Percentiles rank a stretch among this genome's conserved stretches.
phyloP scores from a whole-genome alignment of 92 coral and sea anemone genomes.

The Blastomussa wellsi region DNA sequence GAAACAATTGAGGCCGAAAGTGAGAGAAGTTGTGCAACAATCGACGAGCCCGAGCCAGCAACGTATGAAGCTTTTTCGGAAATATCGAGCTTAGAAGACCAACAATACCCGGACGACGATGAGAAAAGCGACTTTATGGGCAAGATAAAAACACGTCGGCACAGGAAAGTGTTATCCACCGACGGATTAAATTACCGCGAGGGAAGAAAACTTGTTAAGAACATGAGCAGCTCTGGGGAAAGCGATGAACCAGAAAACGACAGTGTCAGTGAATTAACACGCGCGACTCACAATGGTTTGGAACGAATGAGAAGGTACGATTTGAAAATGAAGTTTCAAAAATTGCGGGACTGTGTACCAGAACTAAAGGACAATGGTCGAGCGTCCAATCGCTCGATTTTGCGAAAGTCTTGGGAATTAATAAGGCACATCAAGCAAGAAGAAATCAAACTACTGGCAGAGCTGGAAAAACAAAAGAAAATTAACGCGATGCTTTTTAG shows the following conservation, averaged over 20 bases:
- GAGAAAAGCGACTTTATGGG: slow-evolving; percentile 81
- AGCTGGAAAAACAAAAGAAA: slow-evolving; percentile 85
- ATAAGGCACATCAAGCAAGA: slow-evolving; percentile 79
- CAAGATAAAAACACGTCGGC: slow-evolving; percentile 75
- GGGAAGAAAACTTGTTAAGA: slow-evolving; percentile 61
- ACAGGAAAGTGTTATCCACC: slow-evolving; percentile 60
- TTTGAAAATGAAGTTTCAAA: slow-evolving; percentile 91
- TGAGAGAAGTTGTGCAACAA: slow-evolving; percentile 29
- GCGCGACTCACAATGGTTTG: slow-evolving; percentile 96
- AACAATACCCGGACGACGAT: slow-evolving; percentile 43
- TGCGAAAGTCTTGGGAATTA: slow-evolving; percentile 88
- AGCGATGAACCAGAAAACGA: slow-evolving; percentile 96
- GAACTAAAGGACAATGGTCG: slow-evolving; percentile 93
- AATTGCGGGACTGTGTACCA: slow-evolving; percentile 95
- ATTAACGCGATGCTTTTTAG: slow-evolving; percentile 73
- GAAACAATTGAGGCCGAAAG: slow-evolving; percentile 30
- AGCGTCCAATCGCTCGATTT: slow-evolving; percentile 93
- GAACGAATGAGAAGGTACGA: slow-evolving; percentile 96
- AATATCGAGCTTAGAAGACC: slow-evolving; percentile 53
- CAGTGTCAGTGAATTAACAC: slow-evolving; percentile 88
- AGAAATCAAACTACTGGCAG: slow-evolving; percentile 69
- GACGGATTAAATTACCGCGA: slow-evolving; percentile 64
- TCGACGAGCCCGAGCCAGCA: slow-evolving; percentile 32
- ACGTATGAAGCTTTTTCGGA: slow-evolving; percentile 54
- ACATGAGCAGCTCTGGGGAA: slow-evolving; percentile 70